Percentiles rank a stretch among this genome's conserved stretches.
These are phyloP conservation scores for Sarcophilus harrisii DNA, from an alignment of 2,797 vertebrate species.

Conservation along the genomic window DNA sequence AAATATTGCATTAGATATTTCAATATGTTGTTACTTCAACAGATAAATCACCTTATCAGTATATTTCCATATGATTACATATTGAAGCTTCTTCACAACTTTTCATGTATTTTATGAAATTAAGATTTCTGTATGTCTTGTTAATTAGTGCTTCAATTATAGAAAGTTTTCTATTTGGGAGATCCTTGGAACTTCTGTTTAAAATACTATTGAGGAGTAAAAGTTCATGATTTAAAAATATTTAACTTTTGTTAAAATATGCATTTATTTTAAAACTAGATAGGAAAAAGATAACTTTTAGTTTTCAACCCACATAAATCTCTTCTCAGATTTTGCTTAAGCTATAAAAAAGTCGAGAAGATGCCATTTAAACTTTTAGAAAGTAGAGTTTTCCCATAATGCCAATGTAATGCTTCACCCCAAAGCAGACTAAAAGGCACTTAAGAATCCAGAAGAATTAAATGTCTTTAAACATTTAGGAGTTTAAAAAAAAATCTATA, in stretches of 20 bases:
- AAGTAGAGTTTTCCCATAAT: conserved; percentile 9
- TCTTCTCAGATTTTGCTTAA: conserved; percentile 9
- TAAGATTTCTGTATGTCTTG: conserved; percentile 21
- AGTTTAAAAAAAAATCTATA: not conserved
- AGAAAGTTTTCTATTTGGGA: conserved; percentile 47
- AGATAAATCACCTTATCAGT: not conserved
- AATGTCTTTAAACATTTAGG: not conserved
- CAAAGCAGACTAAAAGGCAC: not conserved
- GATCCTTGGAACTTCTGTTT: conserved; percentile 38
- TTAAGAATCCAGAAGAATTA: not conserved
- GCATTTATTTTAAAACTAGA: not conserved
- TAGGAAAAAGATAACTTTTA: conserved; percentile 6
- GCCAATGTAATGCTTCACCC: not conserved
- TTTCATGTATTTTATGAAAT: conserved; percentile 52
- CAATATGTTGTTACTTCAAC: not conserved
- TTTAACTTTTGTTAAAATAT: not conserved
- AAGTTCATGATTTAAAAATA: conserved; percentile 46
- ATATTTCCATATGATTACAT: not conserved
- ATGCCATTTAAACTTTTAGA: not conserved
- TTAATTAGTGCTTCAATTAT: conserved; percentile 25
- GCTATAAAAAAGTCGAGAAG: conserved; percentile 2
- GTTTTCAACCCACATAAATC: not conserved
- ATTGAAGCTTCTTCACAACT: not conserved
- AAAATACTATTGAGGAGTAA: conserved; percentile 1
- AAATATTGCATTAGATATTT: conserved; percentile 12